Evolutionary conservation across 2,888 invertebrate genomes (phyloP).

Genomic region (Stenolophus ochropezus): DNA sequence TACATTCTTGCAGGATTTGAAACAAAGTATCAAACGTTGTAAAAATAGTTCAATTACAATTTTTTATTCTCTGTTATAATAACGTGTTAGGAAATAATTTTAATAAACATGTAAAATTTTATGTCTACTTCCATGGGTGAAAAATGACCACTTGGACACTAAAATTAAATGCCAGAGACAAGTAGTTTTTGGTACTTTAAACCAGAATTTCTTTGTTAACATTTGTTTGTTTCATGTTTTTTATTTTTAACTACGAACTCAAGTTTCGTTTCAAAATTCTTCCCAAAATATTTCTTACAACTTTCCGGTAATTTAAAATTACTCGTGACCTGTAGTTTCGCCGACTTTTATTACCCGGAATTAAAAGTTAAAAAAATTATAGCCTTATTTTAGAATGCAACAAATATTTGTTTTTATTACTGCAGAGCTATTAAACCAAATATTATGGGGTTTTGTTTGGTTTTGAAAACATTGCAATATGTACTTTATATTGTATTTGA

Average conservation of each 20-base stretch:
- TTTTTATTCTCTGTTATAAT: too few species aligned
- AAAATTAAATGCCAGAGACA: not conserved
- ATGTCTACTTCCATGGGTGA: not conserved
- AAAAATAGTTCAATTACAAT: not conserved
- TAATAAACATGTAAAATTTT: too few species aligned
- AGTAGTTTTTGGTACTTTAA: not conserved
- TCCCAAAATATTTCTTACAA: not conserved
- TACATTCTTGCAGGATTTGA: not conserved
- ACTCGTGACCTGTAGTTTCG: not conserved
- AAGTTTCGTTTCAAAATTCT: not conserved
- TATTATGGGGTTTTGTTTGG: too few species aligned
- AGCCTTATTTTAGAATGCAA: too few species aligned
- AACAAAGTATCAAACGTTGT: not conserved
- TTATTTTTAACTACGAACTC: not conserved
- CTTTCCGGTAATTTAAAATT: not conserved
- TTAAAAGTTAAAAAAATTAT: not conserved
- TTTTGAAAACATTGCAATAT: too few species aligned
- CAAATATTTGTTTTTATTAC: too few species aligned
- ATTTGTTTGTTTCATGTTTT: not conserved
- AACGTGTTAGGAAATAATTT: too few species aligned
- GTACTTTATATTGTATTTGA: too few species aligned
- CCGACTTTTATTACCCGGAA: not conserved
- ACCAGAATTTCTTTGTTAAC: constrained; percentile 8
- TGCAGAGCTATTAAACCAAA: too few species aligned
- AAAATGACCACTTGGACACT: constrained; percentile 6